Percentiles rank a stretch among this genome's conserved stretches.
These are phyloP conservation scores for Brachypalpus laphriformis DNA, from an alignment of 2,888 invertebrate genomes.

Conservation along the genomic window DNA sequence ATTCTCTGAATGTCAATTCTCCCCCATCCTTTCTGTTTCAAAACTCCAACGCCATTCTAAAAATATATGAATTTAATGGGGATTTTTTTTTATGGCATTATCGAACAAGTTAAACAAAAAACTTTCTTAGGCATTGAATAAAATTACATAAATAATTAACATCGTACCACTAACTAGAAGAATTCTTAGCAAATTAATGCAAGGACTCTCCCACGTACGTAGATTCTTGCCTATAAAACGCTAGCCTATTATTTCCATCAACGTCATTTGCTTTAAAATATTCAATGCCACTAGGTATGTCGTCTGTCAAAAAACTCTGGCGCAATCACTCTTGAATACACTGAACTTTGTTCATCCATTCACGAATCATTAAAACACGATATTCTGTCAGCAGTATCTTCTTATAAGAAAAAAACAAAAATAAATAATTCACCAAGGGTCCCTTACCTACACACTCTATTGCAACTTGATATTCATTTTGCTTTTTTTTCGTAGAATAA, in stretches of 20 bases:
- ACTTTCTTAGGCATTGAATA: not conserved
- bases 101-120: not conserved
- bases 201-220: not conserved
- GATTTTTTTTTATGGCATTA: not conserved
- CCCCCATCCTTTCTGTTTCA: no score
- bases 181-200: not conserved
- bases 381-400: not conserved
- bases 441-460: not conserved
- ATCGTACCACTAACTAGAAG: not conserved
- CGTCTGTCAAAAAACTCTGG: not conserved
- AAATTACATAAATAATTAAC: not conserved
- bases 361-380: not conserved
- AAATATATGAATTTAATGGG: no score
- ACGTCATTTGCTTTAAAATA: not conserved
- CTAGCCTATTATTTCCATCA: not conserved
- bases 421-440: not conserved
- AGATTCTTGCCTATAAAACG: not conserved
- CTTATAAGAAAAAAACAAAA: not conserved
- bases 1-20: no score
- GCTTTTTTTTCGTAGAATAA: slow-evolving; percentile 16
- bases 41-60: no score
- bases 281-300: not conserved
- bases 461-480: slow-evolving; percentile 22
- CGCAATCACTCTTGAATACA: not conserved
- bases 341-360: not conserved